phyloP scores from a whole-genome alignment of 2,888 invertebrate species.

The Julus scanicus region DNA sequence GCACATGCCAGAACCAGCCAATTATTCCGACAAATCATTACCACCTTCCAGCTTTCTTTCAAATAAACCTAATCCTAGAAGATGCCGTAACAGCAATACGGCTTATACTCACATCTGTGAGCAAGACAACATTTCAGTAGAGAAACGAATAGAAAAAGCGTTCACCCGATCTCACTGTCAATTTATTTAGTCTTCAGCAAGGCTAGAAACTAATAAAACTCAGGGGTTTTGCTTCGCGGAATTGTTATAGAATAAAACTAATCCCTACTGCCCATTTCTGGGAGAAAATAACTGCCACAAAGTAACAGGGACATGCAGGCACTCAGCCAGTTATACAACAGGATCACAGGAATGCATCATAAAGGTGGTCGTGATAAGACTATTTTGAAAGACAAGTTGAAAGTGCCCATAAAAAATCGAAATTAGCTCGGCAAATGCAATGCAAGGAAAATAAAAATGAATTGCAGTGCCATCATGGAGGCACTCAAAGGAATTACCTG shows the following conservation, averaged over 20 bases:
- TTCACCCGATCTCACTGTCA: not conserved
- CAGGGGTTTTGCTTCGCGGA: conserved; percentile 7
- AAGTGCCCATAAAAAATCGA: conserved; percentile 39
- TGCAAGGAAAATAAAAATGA: conserved; percentile 32
- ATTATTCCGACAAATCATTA: conserved; percentile 40
- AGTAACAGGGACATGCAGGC: not conserved
- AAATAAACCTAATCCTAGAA: not conserved
- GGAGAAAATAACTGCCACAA: not conserved
- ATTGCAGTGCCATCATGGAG: not conserved
- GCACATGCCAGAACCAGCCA: conserved; percentile 13
- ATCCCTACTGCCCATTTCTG: conserved; percentile 8
- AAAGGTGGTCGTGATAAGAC: conserved; percentile 19
- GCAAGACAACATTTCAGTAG: not conserved
- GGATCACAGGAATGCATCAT: conserved; percentile 42
- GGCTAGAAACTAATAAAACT: conserved; percentile 16
- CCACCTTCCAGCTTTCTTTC: not conserved
- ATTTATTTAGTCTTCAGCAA: conserved; percentile 10
- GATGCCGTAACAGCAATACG: not conserved
- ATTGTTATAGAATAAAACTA: conserved; percentile 42
- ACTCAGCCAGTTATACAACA: not conserved
- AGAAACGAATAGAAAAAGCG: conserved; percentile 1
- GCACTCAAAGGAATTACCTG: not conserved
- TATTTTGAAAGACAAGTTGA: conserved; percentile 35
- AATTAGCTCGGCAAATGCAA: conserved; percentile 12
- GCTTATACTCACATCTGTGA: conserved; percentile 4